Percentiles rank a stretch among this genome's conserved stretches.
phyloP scores from a whole-genome alignment of 2,888 invertebrate genomes.

The Nomada ruficornis region DNA sequence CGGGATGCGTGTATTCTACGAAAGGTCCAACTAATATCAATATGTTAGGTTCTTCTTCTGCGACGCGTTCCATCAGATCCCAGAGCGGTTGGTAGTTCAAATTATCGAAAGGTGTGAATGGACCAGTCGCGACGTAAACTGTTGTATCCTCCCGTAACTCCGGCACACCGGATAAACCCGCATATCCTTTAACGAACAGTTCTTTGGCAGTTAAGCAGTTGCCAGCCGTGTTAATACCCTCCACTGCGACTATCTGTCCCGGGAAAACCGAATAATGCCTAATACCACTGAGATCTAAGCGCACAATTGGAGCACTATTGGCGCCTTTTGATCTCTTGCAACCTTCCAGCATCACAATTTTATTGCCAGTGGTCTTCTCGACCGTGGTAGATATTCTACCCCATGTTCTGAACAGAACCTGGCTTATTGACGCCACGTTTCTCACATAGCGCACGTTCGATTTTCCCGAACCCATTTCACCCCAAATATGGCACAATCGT shows the following conservation, averaged over 20 bases:
- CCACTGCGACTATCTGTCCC: constrained; percentile 91
- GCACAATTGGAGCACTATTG: constrained; percentile 81
- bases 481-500: constrained; percentile 73
- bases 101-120: constrained; percentile 92
- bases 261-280: constrained; percentile 90
- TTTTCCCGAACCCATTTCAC: constrained; percentile 28
- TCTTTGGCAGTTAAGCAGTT: constrained; percentile 89
- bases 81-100: constrained; percentile 92
- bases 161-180: constrained; percentile 83
- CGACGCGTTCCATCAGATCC: constrained; percentile 90
- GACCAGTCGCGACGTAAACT: constrained; percentile 92
- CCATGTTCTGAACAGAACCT: constrained; percentile 85
- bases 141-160: constrained; percentile 83
- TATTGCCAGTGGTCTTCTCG: constrained; percentile 44
- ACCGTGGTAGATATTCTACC: constrained; percentile 84
- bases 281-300: constrained; percentile 85
- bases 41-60: constrained; percentile 90
- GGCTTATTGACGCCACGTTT: constrained; percentile 71
- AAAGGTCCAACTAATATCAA: constrained; percentile 94
- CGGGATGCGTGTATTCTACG: constrained; percentile 89
- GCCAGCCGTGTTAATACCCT: constrained; percentile 90
- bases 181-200: constrained; percentile 86
- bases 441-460: constrained; percentile 66
- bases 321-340: constrained; percentile 87
- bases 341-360: constrained; percentile 71